phyloP scores from a whole-genome alignment of 2,797 vertebrate genomes.

The Fratercula arctica region DNA sequence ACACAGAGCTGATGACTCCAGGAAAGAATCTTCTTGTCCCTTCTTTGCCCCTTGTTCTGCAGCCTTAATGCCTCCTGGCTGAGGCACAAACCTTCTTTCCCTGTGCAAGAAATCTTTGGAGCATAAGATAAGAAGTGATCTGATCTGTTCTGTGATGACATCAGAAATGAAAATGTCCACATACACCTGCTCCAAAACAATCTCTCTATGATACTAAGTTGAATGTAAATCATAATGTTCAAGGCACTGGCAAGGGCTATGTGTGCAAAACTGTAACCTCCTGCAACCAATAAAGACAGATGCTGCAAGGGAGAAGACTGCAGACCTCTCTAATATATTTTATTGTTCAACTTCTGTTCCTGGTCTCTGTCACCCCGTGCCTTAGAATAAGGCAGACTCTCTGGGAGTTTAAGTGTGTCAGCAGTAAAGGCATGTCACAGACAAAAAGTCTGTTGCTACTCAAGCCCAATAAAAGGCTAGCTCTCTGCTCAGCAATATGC shows the following conservation, averaged over 20 bases:
- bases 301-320: slow-evolving; percentile 1
- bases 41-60: not conserved
- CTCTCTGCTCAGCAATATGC: not conserved
- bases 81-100: not conserved
- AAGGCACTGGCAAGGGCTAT: not conserved
- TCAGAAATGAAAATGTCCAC: not conserved
- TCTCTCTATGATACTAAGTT: not conserved
- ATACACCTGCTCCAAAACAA: not conserved
- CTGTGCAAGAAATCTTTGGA: not conserved
- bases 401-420: not conserved
- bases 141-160: not conserved
- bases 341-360: not conserved
- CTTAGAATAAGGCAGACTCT: slow-evolving; percentile 3
- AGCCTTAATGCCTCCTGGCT: not conserved
- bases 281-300: not conserved
- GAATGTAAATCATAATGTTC: not conserved
- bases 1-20: not conserved
- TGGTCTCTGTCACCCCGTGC: not conserved
- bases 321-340: not conserved
- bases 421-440: not conserved
- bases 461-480: slow-evolving; percentile 16
- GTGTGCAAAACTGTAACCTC: not conserved
- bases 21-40: not conserved
- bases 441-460: not conserved
- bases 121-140: not conserved